Percentiles rank a stretch among this genome's conserved stretches.
Conservation (phyloP, 2,797 vertebrate species). For the Eurystomus glaucurus region DNA sequence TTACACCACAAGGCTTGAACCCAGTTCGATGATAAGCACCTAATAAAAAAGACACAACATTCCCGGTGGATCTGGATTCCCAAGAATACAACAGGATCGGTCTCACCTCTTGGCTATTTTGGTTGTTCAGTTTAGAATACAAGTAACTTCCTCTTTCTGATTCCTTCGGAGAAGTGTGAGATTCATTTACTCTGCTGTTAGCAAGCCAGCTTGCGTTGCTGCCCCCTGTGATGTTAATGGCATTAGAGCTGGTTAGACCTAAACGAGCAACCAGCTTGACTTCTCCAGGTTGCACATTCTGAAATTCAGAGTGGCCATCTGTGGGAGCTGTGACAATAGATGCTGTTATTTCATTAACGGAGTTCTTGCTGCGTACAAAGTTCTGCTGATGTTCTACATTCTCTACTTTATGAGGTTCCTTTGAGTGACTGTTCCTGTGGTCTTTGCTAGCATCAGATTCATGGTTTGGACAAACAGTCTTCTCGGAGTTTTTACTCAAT, state of each 20-base stretch:
- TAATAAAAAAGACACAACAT: background rate
- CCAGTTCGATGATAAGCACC: background rate
- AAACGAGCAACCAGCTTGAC: conserved; percentile 16
- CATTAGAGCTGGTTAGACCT: conserved; percentile 25
- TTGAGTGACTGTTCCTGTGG: conserved; percentile 54
- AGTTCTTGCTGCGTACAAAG: conserved; percentile 58
- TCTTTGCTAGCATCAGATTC: conserved; percentile 69
- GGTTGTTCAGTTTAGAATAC: conserved; percentile 76
- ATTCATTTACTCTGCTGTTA: conserved; percentile 70
- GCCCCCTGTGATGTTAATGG: conserved; percentile 43
- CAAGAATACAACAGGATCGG: background rate
- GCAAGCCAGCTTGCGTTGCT: conserved; percentile 20
- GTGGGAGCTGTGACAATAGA: conserved; percentile 27
- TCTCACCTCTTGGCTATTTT: conserved; percentile 82
- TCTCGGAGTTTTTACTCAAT: conserved; percentile 64
- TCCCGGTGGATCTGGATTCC: background rate
- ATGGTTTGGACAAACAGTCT: conserved; percentile 63
- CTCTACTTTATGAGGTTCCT: conserved; percentile 66
- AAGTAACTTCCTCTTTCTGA: conserved; percentile 66
- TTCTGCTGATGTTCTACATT: conserved; percentile 53
- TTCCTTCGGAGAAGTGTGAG: conserved; percentile 43
- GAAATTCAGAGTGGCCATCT: conserved; percentile 61
- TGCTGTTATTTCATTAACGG: conserved; percentile 25
- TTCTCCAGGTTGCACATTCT: conserved; percentile 59
- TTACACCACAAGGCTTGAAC: background rate